These are phyloP conservation scores for Perizoma affinitatum DNA, from an alignment of 2,888 invertebrate species.

Conservation along the genomic window DNA sequence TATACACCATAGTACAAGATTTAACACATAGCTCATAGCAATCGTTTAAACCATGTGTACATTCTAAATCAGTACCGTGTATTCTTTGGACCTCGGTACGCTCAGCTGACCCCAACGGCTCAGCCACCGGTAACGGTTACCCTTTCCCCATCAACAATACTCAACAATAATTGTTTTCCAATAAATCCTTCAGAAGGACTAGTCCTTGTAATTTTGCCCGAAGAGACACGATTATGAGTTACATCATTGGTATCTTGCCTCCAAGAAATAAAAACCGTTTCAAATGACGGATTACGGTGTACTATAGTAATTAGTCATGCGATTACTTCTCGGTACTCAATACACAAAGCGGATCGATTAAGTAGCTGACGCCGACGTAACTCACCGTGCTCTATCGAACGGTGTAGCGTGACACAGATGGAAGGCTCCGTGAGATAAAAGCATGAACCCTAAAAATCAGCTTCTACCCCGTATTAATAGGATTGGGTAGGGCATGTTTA, in stretches of 20 bases:
- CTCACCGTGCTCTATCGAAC: slow-evolving; percentile 59
- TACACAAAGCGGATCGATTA: slow-evolving; percentile 57
- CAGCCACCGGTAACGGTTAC: too few species aligned
- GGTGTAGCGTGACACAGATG: slow-evolving; percentile 11
- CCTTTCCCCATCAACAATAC: too few species aligned
- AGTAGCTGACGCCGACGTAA: slow-evolving; percentile 64
- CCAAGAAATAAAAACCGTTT: slow-evolving; percentile 45
- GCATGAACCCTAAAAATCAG: too few species aligned
- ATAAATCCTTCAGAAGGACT: background rate
- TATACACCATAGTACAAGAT: too few species aligned
- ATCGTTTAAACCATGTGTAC: too few species aligned
- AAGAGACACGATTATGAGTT: background rate
- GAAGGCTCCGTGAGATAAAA: slow-evolving; percentile 1
- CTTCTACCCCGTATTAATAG: too few species aligned
- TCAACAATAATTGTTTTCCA: too few species aligned
- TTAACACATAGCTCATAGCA: too few species aligned
- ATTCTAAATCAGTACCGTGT: too few species aligned
- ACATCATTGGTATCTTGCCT: slow-evolving; percentile 33
- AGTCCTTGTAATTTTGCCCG: background rate
- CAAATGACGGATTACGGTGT: slow-evolving; percentile 57
- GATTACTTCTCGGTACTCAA: slow-evolving; percentile 72
- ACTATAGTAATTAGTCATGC: slow-evolving; percentile 67
- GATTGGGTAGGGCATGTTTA: too few species aligned
- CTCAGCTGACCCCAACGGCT: too few species aligned
- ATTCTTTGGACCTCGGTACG: too few species aligned